phyloP scores from a whole-genome alignment of 64 coral and sea anemone genomes.

The Dendronephthya gigantea region DNA sequence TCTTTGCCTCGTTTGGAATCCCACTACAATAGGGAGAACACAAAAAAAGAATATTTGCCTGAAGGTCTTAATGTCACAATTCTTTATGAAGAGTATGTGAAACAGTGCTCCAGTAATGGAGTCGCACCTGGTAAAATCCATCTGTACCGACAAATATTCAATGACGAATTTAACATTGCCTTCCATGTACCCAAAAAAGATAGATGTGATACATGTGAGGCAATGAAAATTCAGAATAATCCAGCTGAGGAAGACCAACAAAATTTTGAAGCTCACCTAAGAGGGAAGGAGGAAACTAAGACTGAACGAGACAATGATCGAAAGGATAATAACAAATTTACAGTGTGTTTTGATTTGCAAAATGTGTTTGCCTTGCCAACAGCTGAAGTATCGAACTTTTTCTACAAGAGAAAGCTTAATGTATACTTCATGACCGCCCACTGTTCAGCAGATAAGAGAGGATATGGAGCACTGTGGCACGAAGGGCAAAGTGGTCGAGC shows the following conservation, averaged over 20 bases:
- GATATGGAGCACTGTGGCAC: constrained; percentile 15
- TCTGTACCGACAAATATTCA: neutral
- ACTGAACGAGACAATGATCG: neutral
- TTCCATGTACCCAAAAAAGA: neutral
- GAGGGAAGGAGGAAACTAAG: neutral
- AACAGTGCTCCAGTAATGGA: neutral
- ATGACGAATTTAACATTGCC: neutral
- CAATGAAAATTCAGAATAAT: neutral
- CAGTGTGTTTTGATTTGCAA: neutral
- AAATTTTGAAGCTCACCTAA: neutral
- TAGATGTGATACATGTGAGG: neutral
- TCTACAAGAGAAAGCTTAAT: constrained; percentile 9
- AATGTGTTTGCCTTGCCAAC: constrained; percentile 11
- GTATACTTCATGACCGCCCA: neutral
- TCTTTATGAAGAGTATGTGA: neutral
- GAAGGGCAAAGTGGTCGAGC: neutral
- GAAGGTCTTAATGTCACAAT: neutral
- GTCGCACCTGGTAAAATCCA: neutral
- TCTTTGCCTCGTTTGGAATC: neutral
- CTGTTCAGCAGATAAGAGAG: constrained; percentile 8
- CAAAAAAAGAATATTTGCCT: neutral
- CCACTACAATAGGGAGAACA: neutral
- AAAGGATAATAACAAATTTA: neutral
- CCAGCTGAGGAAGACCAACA: neutral
- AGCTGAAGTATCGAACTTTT: constrained; percentile 21